These are phyloP conservation scores for Talpa occidentalis DNA, from an alignment of 2,113 vertebrate genomes.

Conservation along the genomic window DNA sequence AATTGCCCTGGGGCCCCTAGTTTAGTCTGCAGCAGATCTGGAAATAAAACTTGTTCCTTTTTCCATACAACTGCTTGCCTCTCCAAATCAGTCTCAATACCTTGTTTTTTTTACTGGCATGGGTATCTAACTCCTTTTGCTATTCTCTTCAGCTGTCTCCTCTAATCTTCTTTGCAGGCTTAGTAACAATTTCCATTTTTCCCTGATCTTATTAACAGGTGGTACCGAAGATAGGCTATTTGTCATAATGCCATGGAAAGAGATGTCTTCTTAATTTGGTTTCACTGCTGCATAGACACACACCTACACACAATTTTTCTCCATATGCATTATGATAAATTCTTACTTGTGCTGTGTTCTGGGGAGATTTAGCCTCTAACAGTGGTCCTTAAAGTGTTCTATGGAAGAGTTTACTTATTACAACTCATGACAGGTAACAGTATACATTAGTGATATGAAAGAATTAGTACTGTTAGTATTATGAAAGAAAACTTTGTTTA, in stretches of 20 bases:
- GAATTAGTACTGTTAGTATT: neutral
- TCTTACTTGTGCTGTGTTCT: neutral
- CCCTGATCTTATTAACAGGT: slow-evolving; percentile 64
- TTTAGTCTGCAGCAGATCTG: slow-evolving; percentile 40
- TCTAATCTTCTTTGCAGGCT: slow-evolving; percentile 63
- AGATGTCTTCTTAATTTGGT: slow-evolving; percentile 24
- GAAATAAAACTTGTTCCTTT: slow-evolving; percentile 62
- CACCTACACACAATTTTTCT: neutral
- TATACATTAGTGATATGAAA: neutral
- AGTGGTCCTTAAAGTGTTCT: neutral
- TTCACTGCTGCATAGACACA: neutral
- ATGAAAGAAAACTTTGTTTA: slow-evolving; percentile 27
- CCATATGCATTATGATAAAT: neutral
- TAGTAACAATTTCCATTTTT: slow-evolving; percentile 39
- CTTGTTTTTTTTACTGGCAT: neutral
- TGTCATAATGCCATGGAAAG: slow-evolving; percentile 27
- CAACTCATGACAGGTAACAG: neutral
- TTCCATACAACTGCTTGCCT: slow-evolving; percentile 20
- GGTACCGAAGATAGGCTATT: slow-evolving; percentile 32
- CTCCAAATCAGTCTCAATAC: slow-evolving; percentile 31
- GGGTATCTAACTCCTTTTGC: neutral
- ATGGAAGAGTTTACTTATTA: neutral
- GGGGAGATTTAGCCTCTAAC: neutral
- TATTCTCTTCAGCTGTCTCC: slow-evolving; percentile 66
- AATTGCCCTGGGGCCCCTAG: neutral